Evolutionary conservation across 2,888 invertebrate genomes (phyloP), one percentile per base, ranked within the genome.

Genomic region (Eupithecia exiguata): DNA sequence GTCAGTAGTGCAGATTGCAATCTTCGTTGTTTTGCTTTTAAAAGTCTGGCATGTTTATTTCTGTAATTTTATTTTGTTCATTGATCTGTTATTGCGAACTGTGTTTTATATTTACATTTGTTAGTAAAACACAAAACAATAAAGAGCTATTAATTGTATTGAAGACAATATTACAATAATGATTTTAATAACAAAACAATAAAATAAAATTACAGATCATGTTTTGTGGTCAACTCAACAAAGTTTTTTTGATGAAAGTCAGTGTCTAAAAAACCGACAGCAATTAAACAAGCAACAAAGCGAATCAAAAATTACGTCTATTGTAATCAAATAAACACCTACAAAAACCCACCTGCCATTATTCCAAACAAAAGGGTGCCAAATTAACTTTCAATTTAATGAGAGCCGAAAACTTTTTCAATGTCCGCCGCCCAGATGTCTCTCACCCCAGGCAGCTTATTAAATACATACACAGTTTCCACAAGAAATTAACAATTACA

Each of bases 1-100:
- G 80, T 82, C 83, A 81, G 84, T 83, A 84, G 84, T 82, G 49
- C 74, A 69, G 77, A 77, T 74, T 78, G 73, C 65, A 69, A 77
- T 75, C 70, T 72, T 70, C 68, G 49, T 67, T 70, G 71, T 72
- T 75, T 72, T 77, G 70, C 72, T 71, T 53, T 72, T 40, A 53
- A 67, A 30, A 61, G 36, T 30, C 25, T 40, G 65, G 5, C n/a
- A 12, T 40, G 38, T 66, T 25, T 66, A 66, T 66, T 66, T 66
- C 25, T 25, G 14, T 43, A 30, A 40, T 14, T 12, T 14, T 38
- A 10, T n/a, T 35, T 18, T 63, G 16, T 35, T 25, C n/a, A 53
- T 53, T 53, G 21, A 21, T 63, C n/a, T 63, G 30, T 18, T 63
- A 10, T 36, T 36, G 16, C 18, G 18, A 18, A 63, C 18, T 18